Conservation (phyloP, 2,797 vertebrate species). For the Amblyraja radiata region DNA sequence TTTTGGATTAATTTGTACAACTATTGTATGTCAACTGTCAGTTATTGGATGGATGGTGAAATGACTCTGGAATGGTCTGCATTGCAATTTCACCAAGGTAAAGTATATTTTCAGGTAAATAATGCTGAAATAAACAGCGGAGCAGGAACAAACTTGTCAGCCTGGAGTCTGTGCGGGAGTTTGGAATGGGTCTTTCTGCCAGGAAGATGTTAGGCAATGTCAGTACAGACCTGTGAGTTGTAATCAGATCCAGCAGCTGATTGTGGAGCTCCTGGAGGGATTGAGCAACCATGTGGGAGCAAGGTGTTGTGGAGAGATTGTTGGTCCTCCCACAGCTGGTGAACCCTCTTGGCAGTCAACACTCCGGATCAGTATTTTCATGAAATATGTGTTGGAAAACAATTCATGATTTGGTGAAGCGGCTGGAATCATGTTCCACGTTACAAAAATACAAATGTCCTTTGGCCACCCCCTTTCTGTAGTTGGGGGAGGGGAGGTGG, state of each 20-base stretch:
- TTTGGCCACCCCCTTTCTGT: conserved; percentile 42
- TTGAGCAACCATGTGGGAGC: conserved; percentile 46
- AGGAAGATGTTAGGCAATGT: neutral
- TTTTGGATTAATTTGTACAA: no score
- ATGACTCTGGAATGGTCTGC: no score
- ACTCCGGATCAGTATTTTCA: conserved; percentile 34
- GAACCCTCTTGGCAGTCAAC: conserved; percentile 42
- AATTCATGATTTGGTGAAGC: conserved; percentile 44
- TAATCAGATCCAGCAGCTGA: neutral
- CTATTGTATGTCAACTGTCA: no score
- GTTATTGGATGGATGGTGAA: no score
- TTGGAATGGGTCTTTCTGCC: neutral
- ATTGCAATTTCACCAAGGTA: no score
- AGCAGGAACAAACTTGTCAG: no score
- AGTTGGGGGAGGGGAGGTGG: no score
- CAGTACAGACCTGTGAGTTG: neutral
- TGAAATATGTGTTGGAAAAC: conserved; percentile 41
- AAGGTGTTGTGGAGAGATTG: conserved; percentile 42
- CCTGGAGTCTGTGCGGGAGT: neutral
- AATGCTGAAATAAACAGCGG: no score
- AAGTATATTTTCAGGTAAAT: no score
- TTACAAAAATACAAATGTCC: conserved; percentile 39
- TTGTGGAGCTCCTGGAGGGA: neutral
- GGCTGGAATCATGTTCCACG: neutral
- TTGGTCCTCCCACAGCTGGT: conserved; percentile 46